Conservation (phyloP, 2,797 vertebrate species). For the Chanos chanos region DNA sequence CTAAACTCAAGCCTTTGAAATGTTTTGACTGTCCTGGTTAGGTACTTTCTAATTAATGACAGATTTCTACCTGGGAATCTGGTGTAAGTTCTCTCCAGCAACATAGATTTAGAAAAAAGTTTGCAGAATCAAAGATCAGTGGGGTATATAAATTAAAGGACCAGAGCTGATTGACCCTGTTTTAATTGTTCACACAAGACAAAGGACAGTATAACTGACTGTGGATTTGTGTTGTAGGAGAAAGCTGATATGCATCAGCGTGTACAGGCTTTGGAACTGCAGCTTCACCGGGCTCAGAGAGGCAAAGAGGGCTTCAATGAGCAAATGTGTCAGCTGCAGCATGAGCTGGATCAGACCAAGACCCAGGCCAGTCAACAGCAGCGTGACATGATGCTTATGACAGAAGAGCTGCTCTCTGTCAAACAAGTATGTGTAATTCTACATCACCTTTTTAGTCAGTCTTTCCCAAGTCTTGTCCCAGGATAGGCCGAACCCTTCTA, state of each 20-base stretch:
- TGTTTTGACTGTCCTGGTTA: too few species aligned
- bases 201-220: too few species aligned
- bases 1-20: too few species aligned
- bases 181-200: neutral
- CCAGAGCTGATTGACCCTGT: too few species aligned
- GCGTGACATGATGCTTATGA: constrained; percentile 47
- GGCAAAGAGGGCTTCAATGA: constrained; percentile 49
- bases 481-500: neutral
- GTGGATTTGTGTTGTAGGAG: constrained; percentile 58
- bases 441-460: too few species aligned
- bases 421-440: too few species aligned
- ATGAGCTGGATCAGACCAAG: constrained; percentile 47
- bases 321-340: constrained; percentile 52
- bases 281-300: constrained; percentile 48
- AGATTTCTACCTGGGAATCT: too few species aligned
- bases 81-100: too few species aligned
- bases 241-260: constrained; percentile 56
- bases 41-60: too few species aligned
- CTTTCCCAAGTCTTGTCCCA: neutral
- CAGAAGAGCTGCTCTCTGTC: constrained; percentile 47
- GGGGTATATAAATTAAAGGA: too few species aligned
- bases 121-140: too few species aligned
- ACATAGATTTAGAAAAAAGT: too few species aligned
- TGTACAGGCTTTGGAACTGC: constrained; percentile 49
- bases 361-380: constrained; percentile 45